Conservation (phyloP, 1,140 invertebrate genomes). For the Zaprionus davidi region DNA sequence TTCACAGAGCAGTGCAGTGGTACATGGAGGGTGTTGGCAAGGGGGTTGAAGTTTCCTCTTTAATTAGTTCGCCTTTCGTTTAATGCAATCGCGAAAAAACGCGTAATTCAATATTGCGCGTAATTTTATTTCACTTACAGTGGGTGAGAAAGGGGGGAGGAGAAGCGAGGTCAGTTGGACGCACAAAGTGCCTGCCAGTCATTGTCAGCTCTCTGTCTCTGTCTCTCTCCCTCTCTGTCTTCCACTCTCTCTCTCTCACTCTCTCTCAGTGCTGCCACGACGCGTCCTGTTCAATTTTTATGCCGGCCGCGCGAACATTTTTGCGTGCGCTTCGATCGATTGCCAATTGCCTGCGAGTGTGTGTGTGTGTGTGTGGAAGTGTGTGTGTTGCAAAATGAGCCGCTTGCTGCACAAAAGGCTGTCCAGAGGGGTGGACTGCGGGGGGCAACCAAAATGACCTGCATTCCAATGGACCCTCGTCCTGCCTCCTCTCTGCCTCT, state of each 20-base stretch:
- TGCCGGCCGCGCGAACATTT: slow-evolving; percentile 50
- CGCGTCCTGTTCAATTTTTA: slow-evolving; percentile 64
- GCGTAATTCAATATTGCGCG: slow-evolving; percentile 78
- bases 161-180: slow-evolving; percentile 23
- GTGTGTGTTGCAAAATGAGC: slow-evolving; percentile 35
- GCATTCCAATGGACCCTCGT: slow-evolving; percentile 42
- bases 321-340: slow-evolving; percentile 62
- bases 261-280: neutral
- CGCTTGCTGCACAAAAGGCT: slow-evolving; percentile 16
- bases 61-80: slow-evolving; percentile 78
- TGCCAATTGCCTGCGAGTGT: neutral
- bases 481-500: neutral
- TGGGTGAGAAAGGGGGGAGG: neutral
- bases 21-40: neutral
- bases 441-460: slow-evolving; percentile 45
- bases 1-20: neutral
- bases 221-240: neutral
- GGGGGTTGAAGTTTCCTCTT: slow-evolving; percentile 46
- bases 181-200: slow-evolving; percentile 74
- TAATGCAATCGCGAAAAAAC: slow-evolving; percentile 81
- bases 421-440: neutral
- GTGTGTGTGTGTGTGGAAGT: slow-evolving; percentile 6
- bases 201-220: slow-evolving; percentile 43
- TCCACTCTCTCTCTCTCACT: neutral
- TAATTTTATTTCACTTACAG: slow-evolving; percentile 75